These are phyloP conservation scores for Camponotus pennsylvanicus DNA, from an alignment of 1,140 invertebrate genomes.

Conservation along the genomic window DNA sequence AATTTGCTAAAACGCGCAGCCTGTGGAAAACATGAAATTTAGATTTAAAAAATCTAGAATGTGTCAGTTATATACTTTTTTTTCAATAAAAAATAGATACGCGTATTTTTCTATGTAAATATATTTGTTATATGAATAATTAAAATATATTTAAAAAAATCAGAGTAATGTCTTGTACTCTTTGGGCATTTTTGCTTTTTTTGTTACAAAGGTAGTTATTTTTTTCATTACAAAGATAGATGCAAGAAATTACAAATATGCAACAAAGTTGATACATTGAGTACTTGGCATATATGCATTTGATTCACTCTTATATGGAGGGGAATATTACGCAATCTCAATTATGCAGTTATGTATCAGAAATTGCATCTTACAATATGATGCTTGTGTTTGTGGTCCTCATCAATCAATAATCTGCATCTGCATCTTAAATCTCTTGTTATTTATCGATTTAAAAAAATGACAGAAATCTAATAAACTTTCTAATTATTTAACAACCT, in stretches of 20 bases:
- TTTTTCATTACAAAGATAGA: conserved; percentile 17
- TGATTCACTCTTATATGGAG: conserved; percentile 3
- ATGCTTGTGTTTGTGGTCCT: neutral
- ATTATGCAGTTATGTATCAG: neutral
- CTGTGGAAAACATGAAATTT: conserved; percentile 24
- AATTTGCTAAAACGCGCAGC: conserved; percentile 4
- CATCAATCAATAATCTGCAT: conserved; percentile 10
- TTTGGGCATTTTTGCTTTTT: conserved; percentile 17
- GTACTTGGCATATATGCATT: conserved; percentile 6
- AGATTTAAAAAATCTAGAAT: conserved; percentile 38
- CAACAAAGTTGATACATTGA: conserved; percentile 35
- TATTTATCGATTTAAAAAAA: neutral
- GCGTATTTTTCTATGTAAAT: conserved; percentile 52
- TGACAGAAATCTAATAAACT: conserved; percentile 11
- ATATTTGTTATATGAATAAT: conserved; percentile 60
- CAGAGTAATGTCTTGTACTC: conserved; percentile 72
- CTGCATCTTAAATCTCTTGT: neutral
- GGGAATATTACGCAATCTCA: conserved; percentile 11
- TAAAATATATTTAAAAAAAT: conserved; percentile 73
- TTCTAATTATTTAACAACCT: conserved; percentile 19
- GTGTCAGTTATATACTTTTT: neutral
- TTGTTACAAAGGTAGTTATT: neutral
- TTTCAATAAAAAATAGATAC: conserved; percentile 56
- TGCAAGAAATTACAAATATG: neutral
- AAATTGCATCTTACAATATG: neutral